These are phyloP conservation scores for Micronycteris hirsuta DNA, from an alignment of 2,113 vertebrate species.

Conservation along the genomic window DNA sequence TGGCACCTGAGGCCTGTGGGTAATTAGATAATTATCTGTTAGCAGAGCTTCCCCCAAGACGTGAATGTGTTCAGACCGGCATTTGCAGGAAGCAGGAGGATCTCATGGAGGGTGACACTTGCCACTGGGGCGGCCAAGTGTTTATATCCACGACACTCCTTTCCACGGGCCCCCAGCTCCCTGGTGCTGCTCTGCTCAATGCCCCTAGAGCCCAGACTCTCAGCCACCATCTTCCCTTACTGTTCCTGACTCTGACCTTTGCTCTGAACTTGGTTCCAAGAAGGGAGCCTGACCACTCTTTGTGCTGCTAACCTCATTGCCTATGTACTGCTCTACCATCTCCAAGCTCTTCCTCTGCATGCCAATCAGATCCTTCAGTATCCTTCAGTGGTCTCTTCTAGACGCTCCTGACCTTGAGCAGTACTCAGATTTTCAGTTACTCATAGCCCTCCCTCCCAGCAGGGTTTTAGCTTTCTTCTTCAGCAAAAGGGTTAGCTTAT, in stretches of 20 bases:
- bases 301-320: background rate
- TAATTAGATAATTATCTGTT: background rate
- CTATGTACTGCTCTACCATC: background rate
- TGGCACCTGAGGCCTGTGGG: background rate
- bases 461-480: background rate
- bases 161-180: fast-evolving
- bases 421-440: background rate
- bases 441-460: background rate
- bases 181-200: background rate
- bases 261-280: background rate
- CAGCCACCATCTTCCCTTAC: background rate
- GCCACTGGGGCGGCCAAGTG: background rate
- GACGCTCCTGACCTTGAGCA: background rate
- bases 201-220: background rate
- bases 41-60: background rate
- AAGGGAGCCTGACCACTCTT: background rate
- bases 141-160: fast-evolving
- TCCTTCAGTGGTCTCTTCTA: background rate
- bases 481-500: background rate
- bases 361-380: background rate
- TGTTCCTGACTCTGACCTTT: background rate
- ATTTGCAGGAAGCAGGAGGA: background rate
- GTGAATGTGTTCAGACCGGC: background rate
- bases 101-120: no score
- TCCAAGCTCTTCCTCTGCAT: background rate